Conservation (phyloP, 2,113 vertebrate genomes). For the Periophthalmodon schlosseri region DNA sequence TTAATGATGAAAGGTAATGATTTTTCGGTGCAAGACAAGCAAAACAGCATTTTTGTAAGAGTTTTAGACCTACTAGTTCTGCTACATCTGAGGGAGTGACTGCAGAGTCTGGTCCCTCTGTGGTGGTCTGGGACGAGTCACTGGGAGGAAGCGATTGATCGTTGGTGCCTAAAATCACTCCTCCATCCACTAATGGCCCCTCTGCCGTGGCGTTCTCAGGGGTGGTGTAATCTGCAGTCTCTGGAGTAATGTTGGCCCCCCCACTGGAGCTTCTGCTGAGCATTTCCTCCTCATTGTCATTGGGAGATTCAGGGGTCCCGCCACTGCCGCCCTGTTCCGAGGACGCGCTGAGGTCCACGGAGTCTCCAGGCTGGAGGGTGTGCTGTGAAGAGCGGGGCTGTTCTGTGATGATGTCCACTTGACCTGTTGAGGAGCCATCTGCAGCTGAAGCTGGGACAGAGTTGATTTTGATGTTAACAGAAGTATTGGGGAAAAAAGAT, state of each 20-base stretch:
- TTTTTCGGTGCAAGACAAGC: neutral
- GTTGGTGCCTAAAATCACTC: conserved; percentile 33
- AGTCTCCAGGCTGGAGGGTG: conserved; percentile 87
- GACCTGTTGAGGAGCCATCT: conserved; percentile 73
- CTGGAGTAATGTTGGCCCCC: conserved; percentile 81
- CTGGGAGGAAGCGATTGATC: conserved; percentile 88
- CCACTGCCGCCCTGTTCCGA: conserved; percentile 83
- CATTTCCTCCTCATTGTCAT: conserved; percentile 78
- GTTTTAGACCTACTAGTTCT: conserved; percentile 89
- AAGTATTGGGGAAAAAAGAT: neutral
- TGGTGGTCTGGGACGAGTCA: conserved; percentile 97
- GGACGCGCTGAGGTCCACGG: conserved; percentile 80
- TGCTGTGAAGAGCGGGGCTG: conserved; percentile 93
- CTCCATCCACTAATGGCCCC: conserved; percentile 46
- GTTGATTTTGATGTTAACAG: no score
- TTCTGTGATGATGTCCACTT: conserved; percentile 91
- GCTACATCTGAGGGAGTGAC: conserved; percentile 96
- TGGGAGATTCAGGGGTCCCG: conserved; percentile 70
- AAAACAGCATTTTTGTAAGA: neutral
- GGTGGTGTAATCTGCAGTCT: conserved; percentile 75
- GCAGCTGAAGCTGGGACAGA: conserved; percentile 67
- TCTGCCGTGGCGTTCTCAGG: conserved; percentile 64
- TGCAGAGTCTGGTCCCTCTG: conserved; percentile 95
- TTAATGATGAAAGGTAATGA: conserved; percentile 9
- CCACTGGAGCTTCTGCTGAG: conserved; percentile 90